These are phyloP conservation scores for Triplophysa bombifrons DNA, from an alignment of 2,797 vertebrate genomes.

Conservation along the genomic window DNA sequence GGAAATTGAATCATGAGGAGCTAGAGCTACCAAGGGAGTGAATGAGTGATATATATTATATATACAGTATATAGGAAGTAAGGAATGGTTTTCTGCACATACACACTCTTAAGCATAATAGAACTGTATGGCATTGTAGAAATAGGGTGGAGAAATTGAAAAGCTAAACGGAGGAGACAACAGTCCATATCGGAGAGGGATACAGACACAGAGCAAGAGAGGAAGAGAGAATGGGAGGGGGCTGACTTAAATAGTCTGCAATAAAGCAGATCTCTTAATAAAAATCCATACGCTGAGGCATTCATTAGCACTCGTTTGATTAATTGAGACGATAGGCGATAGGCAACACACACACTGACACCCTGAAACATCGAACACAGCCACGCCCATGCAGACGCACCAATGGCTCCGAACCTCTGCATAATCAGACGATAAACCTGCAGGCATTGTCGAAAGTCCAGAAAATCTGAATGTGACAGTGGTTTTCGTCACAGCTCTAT, in stretches of 20 bases:
- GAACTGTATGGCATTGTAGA: conserved; percentile 11
- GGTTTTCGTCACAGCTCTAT: conserved; percentile 14
- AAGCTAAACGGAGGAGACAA: conserved; percentile 14
- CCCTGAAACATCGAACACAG: conserved; percentile 13
- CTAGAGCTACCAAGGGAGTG: not conserved
- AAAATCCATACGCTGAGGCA: conserved; percentile 48
- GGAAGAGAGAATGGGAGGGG: not conserved
- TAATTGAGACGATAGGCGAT: conserved; percentile 44
- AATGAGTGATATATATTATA: not conserved
- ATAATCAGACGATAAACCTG: conserved; percentile 7
- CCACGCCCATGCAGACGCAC: conserved; percentile 27
- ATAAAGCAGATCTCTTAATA: conserved; percentile 47
- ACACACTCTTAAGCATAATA: not conserved
- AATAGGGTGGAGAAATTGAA: conserved; percentile 29
- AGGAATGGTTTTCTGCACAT: not conserved
- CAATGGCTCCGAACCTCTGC: not conserved
- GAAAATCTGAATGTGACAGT: conserved; percentile 9
- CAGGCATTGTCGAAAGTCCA: conserved; percentile 12
- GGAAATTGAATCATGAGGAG: not conserved
- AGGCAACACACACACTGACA: conserved; percentile 23
- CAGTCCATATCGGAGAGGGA: not conserved
- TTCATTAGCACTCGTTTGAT: conserved; percentile 51
- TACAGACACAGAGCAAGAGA: conserved; percentile 12
- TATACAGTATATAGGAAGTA: no score
- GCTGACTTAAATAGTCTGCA: conserved; percentile 40